These are phyloP conservation scores for Danionella dracula DNA, from an alignment of 2,797 vertebrate genomes.

Conservation along the genomic window DNA sequence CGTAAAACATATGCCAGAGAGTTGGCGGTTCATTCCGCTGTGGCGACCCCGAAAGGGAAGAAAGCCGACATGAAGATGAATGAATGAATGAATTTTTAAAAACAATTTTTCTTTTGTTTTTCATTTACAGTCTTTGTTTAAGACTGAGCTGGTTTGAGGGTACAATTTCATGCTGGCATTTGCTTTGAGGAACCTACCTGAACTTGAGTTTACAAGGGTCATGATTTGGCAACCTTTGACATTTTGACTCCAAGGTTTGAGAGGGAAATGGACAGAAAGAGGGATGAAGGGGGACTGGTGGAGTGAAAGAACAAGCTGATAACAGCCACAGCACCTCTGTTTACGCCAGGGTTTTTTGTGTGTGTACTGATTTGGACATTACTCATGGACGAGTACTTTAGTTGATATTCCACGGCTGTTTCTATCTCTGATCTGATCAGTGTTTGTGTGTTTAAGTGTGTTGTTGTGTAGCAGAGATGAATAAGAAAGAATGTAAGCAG, in stretches of 20 bases:
- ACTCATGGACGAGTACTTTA: slow-evolving; percentile 73
- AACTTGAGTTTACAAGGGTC: slow-evolving; percentile 46
- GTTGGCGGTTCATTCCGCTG: too few relatives aligned
- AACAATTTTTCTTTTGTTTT: too few relatives aligned
- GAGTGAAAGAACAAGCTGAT: not conserved
- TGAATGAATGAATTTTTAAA: too few relatives aligned
- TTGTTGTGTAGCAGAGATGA: slow-evolving; percentile 42
- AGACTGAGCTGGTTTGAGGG: not conserved
- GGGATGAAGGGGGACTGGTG: slow-evolving; percentile 1
- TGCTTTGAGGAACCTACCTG: slow-evolving; percentile 35
- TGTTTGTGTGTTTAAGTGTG: slow-evolving; percentile 49
- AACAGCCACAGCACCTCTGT: slow-evolving; percentile 1
- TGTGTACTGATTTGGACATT: slow-evolving; percentile 59
- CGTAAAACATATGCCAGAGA: too few relatives aligned
- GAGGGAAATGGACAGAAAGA: not conserved
- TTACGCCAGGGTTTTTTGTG: not conserved
- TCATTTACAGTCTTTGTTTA: not conserved
- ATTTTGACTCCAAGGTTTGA: slow-evolving; percentile 35
- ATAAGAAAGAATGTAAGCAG: slow-evolving; percentile 35
- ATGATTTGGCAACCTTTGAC: slow-evolving; percentile 62
- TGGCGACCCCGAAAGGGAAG: too few relatives aligned
- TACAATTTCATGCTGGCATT: slow-evolving; percentile 1
- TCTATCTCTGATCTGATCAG: slow-evolving; percentile 79
- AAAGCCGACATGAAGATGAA: too few relatives aligned
- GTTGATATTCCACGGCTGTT: slow-evolving; percentile 79